phyloP scores from a whole-genome alignment of 2,797 vertebrate species.

The Urosaurus nigricauda region DNA sequence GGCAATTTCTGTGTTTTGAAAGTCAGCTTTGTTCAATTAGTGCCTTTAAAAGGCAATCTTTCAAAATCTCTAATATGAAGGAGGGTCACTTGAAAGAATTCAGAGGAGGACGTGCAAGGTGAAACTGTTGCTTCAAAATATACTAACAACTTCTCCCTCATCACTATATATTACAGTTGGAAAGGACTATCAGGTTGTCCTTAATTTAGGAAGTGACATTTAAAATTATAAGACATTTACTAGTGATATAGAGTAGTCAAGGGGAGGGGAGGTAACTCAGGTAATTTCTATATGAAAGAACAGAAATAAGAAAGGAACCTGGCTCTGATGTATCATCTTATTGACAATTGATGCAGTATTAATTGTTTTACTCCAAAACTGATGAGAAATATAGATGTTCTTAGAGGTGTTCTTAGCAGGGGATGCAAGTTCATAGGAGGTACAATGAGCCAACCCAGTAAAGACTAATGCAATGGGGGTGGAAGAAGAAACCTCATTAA shows the following conservation, averaged over 20 bases:
- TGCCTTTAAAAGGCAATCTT: slow-evolving; percentile 44
- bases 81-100: slow-evolving; percentile 37
- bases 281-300: background rate
- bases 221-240: background rate
- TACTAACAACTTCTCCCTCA: background rate
- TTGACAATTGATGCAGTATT: background rate
- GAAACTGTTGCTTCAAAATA: slow-evolving; percentile 10
- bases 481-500: background rate
- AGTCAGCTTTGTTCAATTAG: slow-evolving; percentile 58
- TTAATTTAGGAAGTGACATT: background rate
- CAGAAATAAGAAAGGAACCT: background rate
- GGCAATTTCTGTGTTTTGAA: slow-evolving; percentile 54
- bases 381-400: too few species aligned
- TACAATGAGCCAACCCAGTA: too few species aligned
- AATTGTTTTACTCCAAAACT: too few species aligned
- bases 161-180: background rate
- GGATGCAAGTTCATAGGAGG: too few species aligned
- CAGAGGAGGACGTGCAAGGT: slow-evolving; percentile 24
- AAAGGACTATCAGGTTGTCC: background rate
- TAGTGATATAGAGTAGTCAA: background rate
- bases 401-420: too few species aligned
- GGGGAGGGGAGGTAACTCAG: too few species aligned
- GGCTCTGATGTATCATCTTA: background rate
- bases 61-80: slow-evolving; percentile 60
- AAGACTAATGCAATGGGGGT: too few species aligned